These are phyloP conservation scores for Cephus spinipes DNA, from an alignment of 2,888 invertebrate species.

Conservation along the genomic window DNA sequence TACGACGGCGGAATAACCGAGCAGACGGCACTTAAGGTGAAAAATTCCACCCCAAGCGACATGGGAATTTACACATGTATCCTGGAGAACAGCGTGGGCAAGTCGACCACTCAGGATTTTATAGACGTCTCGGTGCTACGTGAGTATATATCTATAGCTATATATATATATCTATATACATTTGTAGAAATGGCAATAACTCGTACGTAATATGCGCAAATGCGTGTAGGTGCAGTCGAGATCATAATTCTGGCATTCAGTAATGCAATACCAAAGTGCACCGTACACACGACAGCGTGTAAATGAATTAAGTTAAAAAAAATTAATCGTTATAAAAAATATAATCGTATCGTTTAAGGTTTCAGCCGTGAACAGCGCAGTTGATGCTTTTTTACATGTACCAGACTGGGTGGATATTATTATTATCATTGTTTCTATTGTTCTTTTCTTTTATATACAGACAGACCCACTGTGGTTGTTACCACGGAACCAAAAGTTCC, in stretches of 20 bases:
- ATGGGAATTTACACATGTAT: conserved; percentile 88
- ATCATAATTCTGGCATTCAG: neutral
- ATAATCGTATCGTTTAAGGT: neutral
- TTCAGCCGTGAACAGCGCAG: neutral
- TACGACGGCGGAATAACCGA: conserved; percentile 83
- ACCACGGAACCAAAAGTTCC: conserved; percentile 82
- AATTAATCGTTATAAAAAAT: neutral
- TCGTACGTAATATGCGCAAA: neutral
- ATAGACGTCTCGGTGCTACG: conserved; percentile 86
- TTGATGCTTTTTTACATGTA: neutral
- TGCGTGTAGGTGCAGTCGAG: neutral
- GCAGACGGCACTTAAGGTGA: conserved; percentile 82
- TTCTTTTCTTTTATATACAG: conserved; percentile 66
- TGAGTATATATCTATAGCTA: conserved; percentile 69
- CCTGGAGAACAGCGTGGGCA: conserved; percentile 83
- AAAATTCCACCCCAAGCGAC: conserved; percentile 80
- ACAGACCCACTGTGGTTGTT: conserved; percentile 82
- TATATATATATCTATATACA: neutral
- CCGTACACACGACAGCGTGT: neutral
- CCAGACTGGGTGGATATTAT: neutral
- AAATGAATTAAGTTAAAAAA: neutral
- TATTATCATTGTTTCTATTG: neutral
- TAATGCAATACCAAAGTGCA: neutral
- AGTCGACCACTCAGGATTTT: conserved; percentile 78
- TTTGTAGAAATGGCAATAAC: neutral